These are phyloP conservation scores for Anguilla megastoma DNA, from an alignment of 2,797 vertebrate species.

Conservation along the genomic window DNA sequence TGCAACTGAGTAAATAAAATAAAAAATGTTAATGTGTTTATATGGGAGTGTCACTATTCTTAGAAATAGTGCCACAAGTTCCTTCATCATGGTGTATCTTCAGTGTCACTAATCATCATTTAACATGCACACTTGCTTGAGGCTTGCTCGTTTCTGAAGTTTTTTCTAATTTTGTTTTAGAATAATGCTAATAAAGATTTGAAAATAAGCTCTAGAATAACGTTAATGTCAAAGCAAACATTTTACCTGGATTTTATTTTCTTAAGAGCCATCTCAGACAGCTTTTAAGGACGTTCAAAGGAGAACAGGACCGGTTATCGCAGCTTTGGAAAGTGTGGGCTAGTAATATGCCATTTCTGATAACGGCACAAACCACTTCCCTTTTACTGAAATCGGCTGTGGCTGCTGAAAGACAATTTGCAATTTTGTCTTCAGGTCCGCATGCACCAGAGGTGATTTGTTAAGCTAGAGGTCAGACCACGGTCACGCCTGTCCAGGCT, in stretches of 20 bases:
- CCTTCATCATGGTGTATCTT: not conserved
- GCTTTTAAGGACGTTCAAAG: not conserved
- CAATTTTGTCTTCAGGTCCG: not conserved
- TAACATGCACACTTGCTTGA: not conserved
- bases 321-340: not conserved
- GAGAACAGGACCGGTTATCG: not conserved
- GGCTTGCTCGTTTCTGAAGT: no score
- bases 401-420: not conserved
- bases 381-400: not conserved
- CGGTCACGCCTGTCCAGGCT: not conserved
- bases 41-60: not conserved
- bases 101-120: conserved; percentile 1
- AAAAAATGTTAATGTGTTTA: not conserved
- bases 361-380: not conserved
- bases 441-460: conserved; percentile 2
- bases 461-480: not conserved
- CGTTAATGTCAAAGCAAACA: not conserved
- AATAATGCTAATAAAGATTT: not conserved
- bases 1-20: not conserved
- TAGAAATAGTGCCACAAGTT: not conserved
- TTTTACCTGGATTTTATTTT: not conserved
- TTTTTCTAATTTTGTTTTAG: not conserved
- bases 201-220: not conserved
- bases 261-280: not conserved
- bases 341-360: not conserved